A percentile compares a stretch with the other conserved stretches of the same genome.
phyloP scores from a whole-genome alignment of 2,113 vertebrate genomes.

The Ascaphus truei region DNA sequence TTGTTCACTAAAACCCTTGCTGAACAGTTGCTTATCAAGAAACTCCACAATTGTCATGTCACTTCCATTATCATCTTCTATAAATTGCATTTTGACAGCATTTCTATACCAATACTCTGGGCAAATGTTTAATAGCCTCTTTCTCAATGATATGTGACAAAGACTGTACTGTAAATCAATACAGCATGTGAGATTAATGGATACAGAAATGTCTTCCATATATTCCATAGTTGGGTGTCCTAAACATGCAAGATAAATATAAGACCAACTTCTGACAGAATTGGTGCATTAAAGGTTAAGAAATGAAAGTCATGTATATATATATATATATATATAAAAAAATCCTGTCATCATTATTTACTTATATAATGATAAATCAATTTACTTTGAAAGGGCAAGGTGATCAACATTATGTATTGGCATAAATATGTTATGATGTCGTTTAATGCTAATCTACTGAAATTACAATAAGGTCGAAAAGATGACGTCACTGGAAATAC shows the following conservation, averaged over 20 bases:
- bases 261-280: too few species aligned
- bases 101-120: not conserved
- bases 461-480: not conserved
- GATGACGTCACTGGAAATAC: too few species aligned
- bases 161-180: constrained; percentile 22
- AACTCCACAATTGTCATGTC: not conserved
- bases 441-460: constrained; percentile 9
- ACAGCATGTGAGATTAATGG: constrained; percentile 24
- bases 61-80: not conserved
- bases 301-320: too few species aligned
- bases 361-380: not conserved
- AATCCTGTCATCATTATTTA: not conserved
- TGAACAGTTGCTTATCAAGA: not conserved
- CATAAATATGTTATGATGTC: constrained; percentile 23
- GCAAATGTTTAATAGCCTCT: constrained; percentile 4
- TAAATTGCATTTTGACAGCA: constrained; percentile 15
- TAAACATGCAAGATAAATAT: not conserved
- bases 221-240: not conserved
- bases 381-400: constrained; percentile 10
- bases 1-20: not conserved
- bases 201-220: not conserved
- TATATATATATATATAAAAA: too few species aligned
- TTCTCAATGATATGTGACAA: not conserved
- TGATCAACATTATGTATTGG: constrained; percentile 8
- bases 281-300: too few species aligned